Conservation (phyloP, 2,113 vertebrate genomes). For the Terrapene triunguis region DNA sequence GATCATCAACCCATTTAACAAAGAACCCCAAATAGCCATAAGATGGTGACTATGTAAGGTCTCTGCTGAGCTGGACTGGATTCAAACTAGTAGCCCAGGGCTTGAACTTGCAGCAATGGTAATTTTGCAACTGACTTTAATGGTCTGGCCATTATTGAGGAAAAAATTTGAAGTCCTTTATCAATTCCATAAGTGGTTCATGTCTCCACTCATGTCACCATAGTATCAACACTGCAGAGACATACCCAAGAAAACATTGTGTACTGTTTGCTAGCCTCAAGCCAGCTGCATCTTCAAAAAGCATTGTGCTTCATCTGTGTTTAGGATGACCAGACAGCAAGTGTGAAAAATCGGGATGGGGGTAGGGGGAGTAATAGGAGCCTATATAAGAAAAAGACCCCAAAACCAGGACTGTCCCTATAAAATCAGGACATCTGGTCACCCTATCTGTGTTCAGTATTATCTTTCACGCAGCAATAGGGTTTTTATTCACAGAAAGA, state of each 20-base stretch:
- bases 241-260: rapidly evolving
- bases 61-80: rapidly evolving
- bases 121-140: neutral
- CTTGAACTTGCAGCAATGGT: neutral
- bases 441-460: neutral
- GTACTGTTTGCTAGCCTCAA: neutral
- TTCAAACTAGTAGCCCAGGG: neutral
- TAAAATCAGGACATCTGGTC: too few species aligned
- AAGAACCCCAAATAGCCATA: rapidly evolving
- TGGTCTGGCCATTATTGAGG: rapidly evolving
- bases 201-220: neutral
- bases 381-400: too few species aligned
- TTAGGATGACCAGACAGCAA: neutral
- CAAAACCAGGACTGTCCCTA: too few species aligned
- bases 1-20: neutral
- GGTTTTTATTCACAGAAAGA: conserved; percentile 3
- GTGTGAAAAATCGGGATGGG: too few species aligned
- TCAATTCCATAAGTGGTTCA: neutral
- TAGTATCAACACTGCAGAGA: neutral
- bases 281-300: neutral
- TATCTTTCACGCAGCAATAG: neutral
- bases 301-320: neutral
- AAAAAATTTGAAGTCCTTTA: neutral
- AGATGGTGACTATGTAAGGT: neutral
- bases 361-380: too few species aligned